Percentiles rank a stretch among this genome's conserved stretches.
Evolutionary conservation across 2,888 invertebrate genomes (phyloP).

Genomic region (Andrena trimmerana): DNA sequence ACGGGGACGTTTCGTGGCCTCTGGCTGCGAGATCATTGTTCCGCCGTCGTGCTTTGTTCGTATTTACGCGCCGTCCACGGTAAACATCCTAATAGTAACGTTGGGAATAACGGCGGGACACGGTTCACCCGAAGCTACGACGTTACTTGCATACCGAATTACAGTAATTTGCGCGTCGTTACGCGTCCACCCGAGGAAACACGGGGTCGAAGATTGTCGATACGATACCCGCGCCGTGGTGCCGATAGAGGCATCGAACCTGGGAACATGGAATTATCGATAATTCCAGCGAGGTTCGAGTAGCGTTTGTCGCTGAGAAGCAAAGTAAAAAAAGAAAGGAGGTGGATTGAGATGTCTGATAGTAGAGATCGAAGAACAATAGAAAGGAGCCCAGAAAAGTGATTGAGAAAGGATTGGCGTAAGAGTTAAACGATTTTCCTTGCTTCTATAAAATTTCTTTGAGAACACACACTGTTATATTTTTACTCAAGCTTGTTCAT

Average conservation of each 20-base stretch:
- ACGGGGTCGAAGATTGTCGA: slow-evolving; percentile 9
- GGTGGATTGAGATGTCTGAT: not conserved
- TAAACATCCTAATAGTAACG: slow-evolving; percentile 50
- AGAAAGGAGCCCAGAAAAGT: slow-evolving; percentile 14
- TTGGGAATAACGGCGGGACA: slow-evolving; percentile 26
- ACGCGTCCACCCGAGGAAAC: slow-evolving; percentile 26
- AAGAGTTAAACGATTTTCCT: slow-evolving; percentile 35
- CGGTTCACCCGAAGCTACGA: slow-evolving; percentile 19
- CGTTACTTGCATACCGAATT: slow-evolving; percentile 29
- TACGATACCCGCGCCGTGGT: slow-evolving; percentile 7
- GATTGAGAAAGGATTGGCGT: slow-evolving; percentile 19
- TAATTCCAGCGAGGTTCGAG: not conserved
- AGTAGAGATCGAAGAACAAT: not conserved
- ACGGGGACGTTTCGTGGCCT: slow-evolving; percentile 57
- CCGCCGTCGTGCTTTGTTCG: slow-evolving; percentile 45
- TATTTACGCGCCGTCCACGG: slow-evolving; percentile 50
- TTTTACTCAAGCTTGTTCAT: not conserved
- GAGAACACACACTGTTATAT: not conserved
- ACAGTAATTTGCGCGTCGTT: slow-evolving; percentile 38
- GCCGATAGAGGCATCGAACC: slow-evolving; percentile 5
- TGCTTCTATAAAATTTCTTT: slow-evolving; percentile 17
- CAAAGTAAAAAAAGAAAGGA: not conserved
- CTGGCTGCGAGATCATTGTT: slow-evolving; percentile 65
- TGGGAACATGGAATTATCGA: slow-evolving; percentile 9
- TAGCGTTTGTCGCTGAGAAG: slow-evolving; percentile 17